These are phyloP conservation scores for Amia ocellicauda DNA, from an alignment of 2,113 vertebrate genomes.

Conservation along the genomic window DNA sequence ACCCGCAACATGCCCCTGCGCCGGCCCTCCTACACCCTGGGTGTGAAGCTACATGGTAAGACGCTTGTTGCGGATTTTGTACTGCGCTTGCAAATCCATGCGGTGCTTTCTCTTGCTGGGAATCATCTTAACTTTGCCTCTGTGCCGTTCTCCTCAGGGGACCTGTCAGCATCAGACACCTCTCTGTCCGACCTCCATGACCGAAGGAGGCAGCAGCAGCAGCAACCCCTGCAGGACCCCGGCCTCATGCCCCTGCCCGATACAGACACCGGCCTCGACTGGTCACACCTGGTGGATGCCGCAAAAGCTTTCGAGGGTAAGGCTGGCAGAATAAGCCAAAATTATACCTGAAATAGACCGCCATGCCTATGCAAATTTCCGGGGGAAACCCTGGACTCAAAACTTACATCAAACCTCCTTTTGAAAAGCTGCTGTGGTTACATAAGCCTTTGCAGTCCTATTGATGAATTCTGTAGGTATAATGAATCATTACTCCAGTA, in stretches of 20 bases:
- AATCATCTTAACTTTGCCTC: too few species aligned
- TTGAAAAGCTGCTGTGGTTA: too few species aligned
- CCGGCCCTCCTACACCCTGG: constrained; percentile 84
- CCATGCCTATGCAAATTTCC: too few species aligned
- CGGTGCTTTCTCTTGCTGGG: too few species aligned
- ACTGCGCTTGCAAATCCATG: too few species aligned
- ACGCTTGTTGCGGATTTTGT: not conserved
- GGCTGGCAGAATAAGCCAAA: constrained; percentile 35
- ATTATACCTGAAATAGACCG: too few species aligned
- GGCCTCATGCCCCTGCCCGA: constrained; percentile 90
- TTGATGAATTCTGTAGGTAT: too few species aligned
- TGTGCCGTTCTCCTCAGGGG: constrained; percentile 58
- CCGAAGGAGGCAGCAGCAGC: constrained; percentile 76
- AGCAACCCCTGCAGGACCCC: constrained; percentile 79
- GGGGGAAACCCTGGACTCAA: too few species aligned
- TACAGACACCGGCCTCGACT: constrained; percentile 76
- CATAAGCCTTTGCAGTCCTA: too few species aligned
- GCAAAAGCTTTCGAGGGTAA: constrained; percentile 94
- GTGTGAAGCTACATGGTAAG: constrained; percentile 89
- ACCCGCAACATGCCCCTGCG: constrained; percentile 76
- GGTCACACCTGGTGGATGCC: constrained; percentile 91
- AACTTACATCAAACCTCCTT: too few species aligned
- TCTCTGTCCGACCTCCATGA: constrained; percentile 85
- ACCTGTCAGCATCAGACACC: constrained; percentile 84
- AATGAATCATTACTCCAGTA: too few species aligned